These are phyloP conservation scores for Drosophila ironensis DNA, from an alignment of 1,140 invertebrate species.

Conservation along the genomic window DNA sequence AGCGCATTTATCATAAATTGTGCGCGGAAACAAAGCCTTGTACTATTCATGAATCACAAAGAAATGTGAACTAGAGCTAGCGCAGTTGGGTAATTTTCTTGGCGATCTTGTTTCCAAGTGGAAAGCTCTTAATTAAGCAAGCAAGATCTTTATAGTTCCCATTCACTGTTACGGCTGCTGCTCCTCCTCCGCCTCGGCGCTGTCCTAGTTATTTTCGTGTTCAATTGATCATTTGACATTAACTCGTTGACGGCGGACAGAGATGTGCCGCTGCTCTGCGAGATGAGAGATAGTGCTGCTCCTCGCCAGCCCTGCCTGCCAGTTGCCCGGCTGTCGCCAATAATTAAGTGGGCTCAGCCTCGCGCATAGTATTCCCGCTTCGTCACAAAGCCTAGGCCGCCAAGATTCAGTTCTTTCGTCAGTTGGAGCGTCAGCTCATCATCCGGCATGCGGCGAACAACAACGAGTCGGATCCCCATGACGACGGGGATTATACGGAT, in stretches of 20 bases:
- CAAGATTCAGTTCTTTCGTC: constrained; percentile 77
- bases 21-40: neutral
- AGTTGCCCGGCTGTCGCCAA: constrained; percentile 40
- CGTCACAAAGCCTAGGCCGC: neutral
- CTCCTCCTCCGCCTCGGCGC: constrained; percentile 1
- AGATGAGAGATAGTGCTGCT: constrained; percentile 22
- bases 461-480: constrained; percentile 25
- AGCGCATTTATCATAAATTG: neutral
- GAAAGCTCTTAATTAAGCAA: constrained; percentile 31
- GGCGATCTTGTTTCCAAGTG: neutral
- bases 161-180: too few species aligned
- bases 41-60: too few species aligned
- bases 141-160: constrained; percentile 29
- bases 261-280: constrained; percentile 13
- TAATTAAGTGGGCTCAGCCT: constrained; percentile 52
- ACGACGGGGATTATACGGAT: neutral
- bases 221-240: constrained; percentile 77
- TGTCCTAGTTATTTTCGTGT: constrained; percentile 58
- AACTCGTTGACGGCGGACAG: constrained; percentile 43
- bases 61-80: neutral
- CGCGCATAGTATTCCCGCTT: constrained; percentile 25
- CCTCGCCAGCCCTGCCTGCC: constrained; percentile 43
- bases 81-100: constrained; percentile 6
- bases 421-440: constrained; percentile 56
- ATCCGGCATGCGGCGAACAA: constrained; percentile 44